Base-by-base conservation (phyloP, 1,140 invertebrate genomes). In the Leptinotarsa defecta region DNA sequence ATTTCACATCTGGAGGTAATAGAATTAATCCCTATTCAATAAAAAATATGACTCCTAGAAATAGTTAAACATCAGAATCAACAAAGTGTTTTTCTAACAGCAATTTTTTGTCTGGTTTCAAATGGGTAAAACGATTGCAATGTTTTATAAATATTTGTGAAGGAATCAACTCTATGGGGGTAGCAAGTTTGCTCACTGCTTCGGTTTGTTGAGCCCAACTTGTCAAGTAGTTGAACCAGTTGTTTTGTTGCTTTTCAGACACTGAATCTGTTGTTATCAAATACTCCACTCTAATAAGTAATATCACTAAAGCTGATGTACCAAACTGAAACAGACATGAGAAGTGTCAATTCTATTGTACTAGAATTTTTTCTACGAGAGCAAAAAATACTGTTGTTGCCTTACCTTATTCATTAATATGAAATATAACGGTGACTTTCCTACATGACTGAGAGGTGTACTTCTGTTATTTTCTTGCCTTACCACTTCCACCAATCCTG, bases 391-490 rank as follows among this genome's bases (percentile, higher is more conserved):
- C 17, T 19, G 8, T 34, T 34, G 27, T 43, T 43, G 34, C 65
- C 68, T 80, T 79, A 85, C 84, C 79, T 84, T 85, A 76, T 85
- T 85, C 22, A 80, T 64, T 11, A 84, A 69, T 6, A 85, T 77
- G 65, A 85, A 85, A 79, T 85, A 80, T 13, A 85, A 73, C 2
- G 84, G 83, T 11, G 84, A 64, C 73, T 84, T 85, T 5, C 81
- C 81, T 57, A 81, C 81, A 68, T 84, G 81, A 73, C 83, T 81
- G 48, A 85, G 77, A 13, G 84, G 84, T 48, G 84, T 85, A 68
- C 83, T 81, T 63, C 84, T 76, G 22, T 74, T 82, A 63, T 82
- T 84, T 69, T 84, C 83, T 49, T 76, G 79, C 48, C 74, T 79
- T 15, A 83, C 77, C 6, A 79, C 78, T 68, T 85, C 83, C 22